Base-by-base conservation (phyloP, 2,113 vertebrate species). In the Smithornis capensis region DNA sequence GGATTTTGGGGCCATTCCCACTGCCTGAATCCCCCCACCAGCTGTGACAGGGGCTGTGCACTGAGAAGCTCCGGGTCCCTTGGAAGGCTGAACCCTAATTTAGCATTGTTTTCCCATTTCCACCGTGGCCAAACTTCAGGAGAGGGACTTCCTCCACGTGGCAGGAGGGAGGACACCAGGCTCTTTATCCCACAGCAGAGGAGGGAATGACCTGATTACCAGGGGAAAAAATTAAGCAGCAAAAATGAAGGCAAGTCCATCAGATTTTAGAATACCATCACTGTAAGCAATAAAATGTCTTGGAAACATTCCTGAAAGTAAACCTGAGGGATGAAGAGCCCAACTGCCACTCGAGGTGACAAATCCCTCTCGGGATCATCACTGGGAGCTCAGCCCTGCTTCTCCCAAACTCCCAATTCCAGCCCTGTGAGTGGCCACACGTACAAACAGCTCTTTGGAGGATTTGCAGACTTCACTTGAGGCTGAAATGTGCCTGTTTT, bases 381-480 rank as follows among this genome's bases (percentile, higher is more conserved):
- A 27, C 12, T 7, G 42, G 93, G 84, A 92, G 40, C 8, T 35
- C 65, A 65, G 5, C 23, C 33, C 42, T 21, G 3, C 74, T 37
- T 69, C 57, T 79, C 86, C 62, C 25, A 56, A 22, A 24, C 40
- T 22, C 9, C n/a, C 15, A 10, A 50, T 55, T 65, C 52, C 70
- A 85, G 87, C 63, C 67, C 85, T 77, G 78, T 3, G 0, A 95
- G 89, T 2, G 8, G 85, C 90, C 79, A 45, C 75, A 59, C 0
- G 29, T 42, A 12, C 90, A 70, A 88, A 88, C 35, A 96, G 19
- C 27, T 44, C 84, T 65, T 23, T 45, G 42, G 82, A 87, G 65
- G 29, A 74, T 91, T 67, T 88, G 75, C 70, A 91, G 13, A 21
- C 70, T 82, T 65, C 59, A 82, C 82, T 87, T 21, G 62, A 77